Conservation (phyloP, 2,113 vertebrate species). For the Hippocampus mohnikei region DNA sequence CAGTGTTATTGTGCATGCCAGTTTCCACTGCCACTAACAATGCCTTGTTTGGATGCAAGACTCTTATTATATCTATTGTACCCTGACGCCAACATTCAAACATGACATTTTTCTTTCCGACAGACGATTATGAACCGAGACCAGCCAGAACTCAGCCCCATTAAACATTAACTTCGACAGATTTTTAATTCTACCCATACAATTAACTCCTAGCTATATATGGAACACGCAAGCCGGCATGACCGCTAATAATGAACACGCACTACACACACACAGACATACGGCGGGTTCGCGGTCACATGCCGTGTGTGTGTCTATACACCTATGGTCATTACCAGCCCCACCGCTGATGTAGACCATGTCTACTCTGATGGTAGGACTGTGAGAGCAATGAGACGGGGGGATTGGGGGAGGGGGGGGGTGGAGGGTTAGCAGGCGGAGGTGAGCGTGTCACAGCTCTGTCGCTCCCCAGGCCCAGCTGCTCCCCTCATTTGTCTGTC, state of each 20-base stretch:
- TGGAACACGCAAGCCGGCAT: slow-evolving; percentile 6
- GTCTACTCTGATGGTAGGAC: slow-evolving; percentile 56
- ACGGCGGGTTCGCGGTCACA: slow-evolving; percentile 42
- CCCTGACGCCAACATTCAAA: neutral
- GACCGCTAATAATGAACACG: slow-evolving; percentile 49
- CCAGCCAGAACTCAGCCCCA: slow-evolving; percentile 19
- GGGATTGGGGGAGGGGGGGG: neutral
- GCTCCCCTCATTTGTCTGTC: slow-evolving; percentile 57
- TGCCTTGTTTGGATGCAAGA: slow-evolving; percentile 25
- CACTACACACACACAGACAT: slow-evolving; percentile 24
- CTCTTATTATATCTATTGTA: slow-evolving; percentile 6
- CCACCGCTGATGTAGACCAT: slow-evolving; percentile 36
- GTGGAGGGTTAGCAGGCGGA: neutral
- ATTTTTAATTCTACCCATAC: slow-evolving; percentile 11
- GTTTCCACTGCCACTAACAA: slow-evolving; percentile 23
- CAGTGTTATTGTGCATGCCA: slow-evolving; percentile 1
- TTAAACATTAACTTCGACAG: slow-evolving; percentile 15
- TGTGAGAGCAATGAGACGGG: neutral
- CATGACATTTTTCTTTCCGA: slow-evolving; percentile 4
- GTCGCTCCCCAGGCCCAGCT: slow-evolving; percentile 61
- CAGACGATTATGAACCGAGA: slow-evolving; percentile 4
- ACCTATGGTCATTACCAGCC: slow-evolving; percentile 54
- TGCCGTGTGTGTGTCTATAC: slow-evolving; percentile 16
- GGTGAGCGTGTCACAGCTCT: slow-evolving; percentile 40
- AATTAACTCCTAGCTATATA: slow-evolving; percentile 11